phyloP scores from a whole-genome alignment of 2,797 vertebrate species.

The Steatocranus sp. region DNA sequence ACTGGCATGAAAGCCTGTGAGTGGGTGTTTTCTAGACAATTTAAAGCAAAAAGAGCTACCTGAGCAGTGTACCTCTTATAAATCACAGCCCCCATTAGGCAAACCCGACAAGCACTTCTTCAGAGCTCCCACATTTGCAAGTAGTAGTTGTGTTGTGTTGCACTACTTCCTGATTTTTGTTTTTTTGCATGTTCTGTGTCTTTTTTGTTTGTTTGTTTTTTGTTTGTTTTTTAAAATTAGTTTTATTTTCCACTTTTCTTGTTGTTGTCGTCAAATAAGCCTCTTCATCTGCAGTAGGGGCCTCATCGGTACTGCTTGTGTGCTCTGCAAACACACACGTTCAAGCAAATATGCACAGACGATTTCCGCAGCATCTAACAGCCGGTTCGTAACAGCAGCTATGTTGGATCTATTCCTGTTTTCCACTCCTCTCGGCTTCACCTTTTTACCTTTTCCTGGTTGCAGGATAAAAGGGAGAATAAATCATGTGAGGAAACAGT shows the following conservation, averaged over 20 bases:
- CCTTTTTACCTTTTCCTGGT: constrained; percentile 12
- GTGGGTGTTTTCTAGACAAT: constrained; percentile 13
- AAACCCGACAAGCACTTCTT: constrained; percentile 85
- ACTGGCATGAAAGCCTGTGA: not conserved
- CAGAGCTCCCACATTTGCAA: constrained; percentile 98
- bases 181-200: constrained; percentile 74
- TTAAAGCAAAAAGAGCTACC: not conserved
- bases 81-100: not conserved
- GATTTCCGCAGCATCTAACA: not conserved
- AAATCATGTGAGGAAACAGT: constrained; percentile 13
- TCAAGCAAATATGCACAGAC: constrained; percentile 3
- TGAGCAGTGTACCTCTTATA: not conserved
- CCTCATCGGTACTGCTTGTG: constrained; percentile 52
- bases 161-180: constrained; percentile 80
- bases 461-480: not conserved
- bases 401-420: constrained; percentile 1
- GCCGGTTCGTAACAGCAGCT: not conserved
- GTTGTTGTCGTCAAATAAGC: constrained; percentile 48
- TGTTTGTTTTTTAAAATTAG: constrained; percentile 14
- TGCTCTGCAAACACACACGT: constrained; percentile 43
- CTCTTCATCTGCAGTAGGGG: constrained; percentile 56
- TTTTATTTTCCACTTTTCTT: constrained; percentile 65
- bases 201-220: not conserved
- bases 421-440: not conserved
- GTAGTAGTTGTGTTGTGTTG: constrained; percentile 96